phyloP scores from a whole-genome alignment of 2,797 vertebrate genomes.

The Siniperca obscura region DNA sequence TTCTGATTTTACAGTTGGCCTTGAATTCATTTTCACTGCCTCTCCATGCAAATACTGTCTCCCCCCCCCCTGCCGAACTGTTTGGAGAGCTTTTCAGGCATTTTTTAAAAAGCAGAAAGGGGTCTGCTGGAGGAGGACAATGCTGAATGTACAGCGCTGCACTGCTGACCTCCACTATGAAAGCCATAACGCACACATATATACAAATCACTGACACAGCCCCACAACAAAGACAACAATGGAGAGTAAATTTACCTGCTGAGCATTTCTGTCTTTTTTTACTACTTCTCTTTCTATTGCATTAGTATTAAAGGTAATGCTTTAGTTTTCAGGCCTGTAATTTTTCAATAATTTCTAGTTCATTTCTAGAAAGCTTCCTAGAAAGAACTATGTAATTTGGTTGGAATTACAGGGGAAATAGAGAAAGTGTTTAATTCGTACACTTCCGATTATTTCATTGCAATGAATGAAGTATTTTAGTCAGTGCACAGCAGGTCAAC shows the following conservation, averaged over 20 bases:
- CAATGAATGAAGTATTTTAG: no score
- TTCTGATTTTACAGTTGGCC: slow-evolving; percentile 50
- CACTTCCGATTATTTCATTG: no score
- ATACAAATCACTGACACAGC: background rate
- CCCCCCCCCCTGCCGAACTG: slow-evolving; percentile 3
- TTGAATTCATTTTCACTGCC: slow-evolving; percentile 37
- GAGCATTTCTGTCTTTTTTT: background rate
- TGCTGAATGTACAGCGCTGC: slow-evolving; percentile 8
- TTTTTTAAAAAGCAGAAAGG: slow-evolving; percentile 15
- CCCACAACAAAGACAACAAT: background rate
- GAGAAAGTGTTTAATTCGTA: no score
- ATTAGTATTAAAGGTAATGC: background rate
- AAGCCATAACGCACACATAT: background rate
- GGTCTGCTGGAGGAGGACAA: background rate
- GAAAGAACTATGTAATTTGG: no score
- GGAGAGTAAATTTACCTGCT: background rate
- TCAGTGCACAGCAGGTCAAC: no score
- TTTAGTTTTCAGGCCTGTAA: background rate
- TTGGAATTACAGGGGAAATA: no score
- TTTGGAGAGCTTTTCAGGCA: slow-evolving; percentile 36
- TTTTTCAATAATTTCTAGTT: background rate
- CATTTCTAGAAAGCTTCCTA: no score
- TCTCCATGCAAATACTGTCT: slow-evolving; percentile 44
- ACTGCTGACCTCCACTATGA: slow-evolving; percentile 7
- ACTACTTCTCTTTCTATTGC: background rate